Percentiles rank a stretch among this genome's conserved stretches.
These are phyloP conservation scores for Taenioides sp. DNA, from an alignment of 2,797 vertebrate genomes.

Conservation along the genomic window DNA sequence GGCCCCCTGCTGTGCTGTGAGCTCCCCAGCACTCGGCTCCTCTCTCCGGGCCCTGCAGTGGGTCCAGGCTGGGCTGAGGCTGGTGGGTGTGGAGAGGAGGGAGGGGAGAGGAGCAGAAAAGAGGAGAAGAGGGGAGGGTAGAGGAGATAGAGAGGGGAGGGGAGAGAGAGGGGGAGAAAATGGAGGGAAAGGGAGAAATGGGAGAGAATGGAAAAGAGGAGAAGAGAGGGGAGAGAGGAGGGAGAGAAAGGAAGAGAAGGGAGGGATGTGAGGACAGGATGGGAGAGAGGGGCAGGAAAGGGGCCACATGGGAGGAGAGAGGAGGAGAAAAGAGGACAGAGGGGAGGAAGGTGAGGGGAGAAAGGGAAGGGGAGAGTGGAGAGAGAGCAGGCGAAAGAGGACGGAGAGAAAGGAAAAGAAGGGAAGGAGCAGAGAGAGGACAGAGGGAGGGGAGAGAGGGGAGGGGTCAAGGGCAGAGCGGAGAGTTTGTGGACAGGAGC, in stretches of 20 bases:
- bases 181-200: background rate
- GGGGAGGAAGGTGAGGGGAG: no score
- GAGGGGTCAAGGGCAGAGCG: constrained; percentile 70
- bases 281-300: constrained; percentile 28
- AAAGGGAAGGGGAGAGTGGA: no score
- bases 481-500: constrained; percentile 61
- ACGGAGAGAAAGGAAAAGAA: no score
- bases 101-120: no score
- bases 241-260: constrained; percentile 67
- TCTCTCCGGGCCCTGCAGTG: constrained; percentile 76
- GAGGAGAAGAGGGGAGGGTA: no score
- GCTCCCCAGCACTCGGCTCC: constrained; percentile 43
- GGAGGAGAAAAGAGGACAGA: no score
- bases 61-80: constrained; percentile 60
- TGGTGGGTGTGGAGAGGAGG: constrained; percentile 26
- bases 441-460: constrained; percentile 41
- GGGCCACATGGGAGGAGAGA: no score
- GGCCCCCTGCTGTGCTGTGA: constrained; percentile 53
- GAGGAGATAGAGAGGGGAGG: no score
- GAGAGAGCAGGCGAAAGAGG: no score
- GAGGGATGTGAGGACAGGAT: constrained; percentile 53
- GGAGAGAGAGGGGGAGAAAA: constrained; percentile 45
- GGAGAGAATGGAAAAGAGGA: constrained; percentile 53
- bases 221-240: constrained; percentile 57
- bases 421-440: no score